Percentiles rank a stretch among this genome's conserved stretches.
Evolutionary conservation across 2,113 vertebrate genomes (phyloP).

Genomic region (Pithys albifrons): DNA sequence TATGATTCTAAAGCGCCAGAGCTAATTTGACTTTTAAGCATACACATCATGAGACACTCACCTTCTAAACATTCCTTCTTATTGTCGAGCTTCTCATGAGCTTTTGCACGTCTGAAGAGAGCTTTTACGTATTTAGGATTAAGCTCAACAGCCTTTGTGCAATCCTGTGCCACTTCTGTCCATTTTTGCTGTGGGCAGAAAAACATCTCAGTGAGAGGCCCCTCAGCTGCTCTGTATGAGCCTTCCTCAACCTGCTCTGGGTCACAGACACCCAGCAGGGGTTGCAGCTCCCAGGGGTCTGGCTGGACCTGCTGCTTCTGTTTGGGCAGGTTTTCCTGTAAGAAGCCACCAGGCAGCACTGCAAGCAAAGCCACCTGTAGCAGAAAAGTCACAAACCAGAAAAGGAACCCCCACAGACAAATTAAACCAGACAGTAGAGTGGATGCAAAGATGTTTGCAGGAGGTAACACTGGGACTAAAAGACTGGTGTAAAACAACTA

Average conservation of each 20-base stretch:
- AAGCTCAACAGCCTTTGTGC: conserved; percentile 90
- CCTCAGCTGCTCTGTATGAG: not conserved
- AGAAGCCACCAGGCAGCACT: not conserved
- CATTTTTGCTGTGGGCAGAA: conserved; percentile 87
- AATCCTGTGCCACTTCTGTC: conserved; percentile 94
- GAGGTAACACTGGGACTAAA: not conserved
- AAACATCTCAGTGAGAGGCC: conserved; percentile 2
- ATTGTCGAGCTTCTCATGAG: conserved; percentile 94
- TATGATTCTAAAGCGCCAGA: not conserved
- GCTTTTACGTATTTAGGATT: conserved; percentile 98
- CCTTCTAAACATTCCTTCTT: conserved; percentile 98
- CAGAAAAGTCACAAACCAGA: not conserved
- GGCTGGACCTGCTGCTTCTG: not conserved
- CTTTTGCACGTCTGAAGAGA: conserved; percentile 95
- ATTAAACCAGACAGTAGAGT: not conserved
- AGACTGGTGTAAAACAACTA: not conserved
- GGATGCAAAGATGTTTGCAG: not conserved
- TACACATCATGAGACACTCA: conserved; percentile 52
- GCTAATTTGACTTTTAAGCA: not conserved
- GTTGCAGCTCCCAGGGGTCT: not conserved
- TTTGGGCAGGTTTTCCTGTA: not conserved
- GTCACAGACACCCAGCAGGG: not conserved
- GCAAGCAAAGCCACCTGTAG: not conserved
- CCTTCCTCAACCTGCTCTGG: not conserved
- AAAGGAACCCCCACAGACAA: not conserved